These are phyloP conservation scores for Martes flavigula DNA, from an alignment of 2,797 vertebrate genomes.

Conservation along the genomic window DNA sequence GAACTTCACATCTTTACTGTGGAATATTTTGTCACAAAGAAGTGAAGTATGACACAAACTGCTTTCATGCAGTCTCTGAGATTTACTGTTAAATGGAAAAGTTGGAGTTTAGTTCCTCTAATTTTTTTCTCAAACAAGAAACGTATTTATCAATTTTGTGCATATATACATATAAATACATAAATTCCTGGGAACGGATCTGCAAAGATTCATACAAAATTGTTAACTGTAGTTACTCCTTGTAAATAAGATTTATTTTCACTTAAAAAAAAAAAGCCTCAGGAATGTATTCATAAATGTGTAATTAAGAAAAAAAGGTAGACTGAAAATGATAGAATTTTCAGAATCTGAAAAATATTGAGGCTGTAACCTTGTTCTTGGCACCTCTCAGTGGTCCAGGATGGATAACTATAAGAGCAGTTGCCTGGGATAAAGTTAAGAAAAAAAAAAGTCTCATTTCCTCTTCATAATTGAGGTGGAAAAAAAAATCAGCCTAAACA, in stretches of 20 bases:
- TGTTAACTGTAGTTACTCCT: not conserved
- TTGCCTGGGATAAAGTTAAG: constrained; percentile 20
- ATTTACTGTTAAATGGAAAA: not conserved
- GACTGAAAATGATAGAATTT: not conserved
- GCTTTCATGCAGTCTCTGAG: not conserved
- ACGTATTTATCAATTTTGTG: not conserved
- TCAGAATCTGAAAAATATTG: constrained; percentile 35
- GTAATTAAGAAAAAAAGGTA: not conserved
- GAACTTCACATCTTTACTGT: not conserved
- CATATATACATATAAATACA: not conserved
- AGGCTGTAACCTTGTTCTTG: constrained; percentile 64
- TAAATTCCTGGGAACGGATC: not conserved
- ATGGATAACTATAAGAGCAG: constrained; percentile 43
- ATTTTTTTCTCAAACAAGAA: not conserved
- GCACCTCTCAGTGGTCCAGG: constrained; percentile 69
- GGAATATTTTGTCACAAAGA: not conserved
- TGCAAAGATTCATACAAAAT: not conserved
- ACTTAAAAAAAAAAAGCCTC: not conserved
- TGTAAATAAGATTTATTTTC: constrained; percentile 10
- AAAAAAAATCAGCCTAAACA: constrained; percentile 49
- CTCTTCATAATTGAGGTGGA: constrained; percentile 70
- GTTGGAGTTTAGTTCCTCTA: not conserved
- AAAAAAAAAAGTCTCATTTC: constrained; percentile 45
- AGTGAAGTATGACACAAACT: not conserved
- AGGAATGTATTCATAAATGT: constrained; percentile 14